These are phyloP conservation scores for Salvelinus namaycush DNA, from an alignment of 2,113 vertebrate species.

Conservation along the genomic window DNA sequence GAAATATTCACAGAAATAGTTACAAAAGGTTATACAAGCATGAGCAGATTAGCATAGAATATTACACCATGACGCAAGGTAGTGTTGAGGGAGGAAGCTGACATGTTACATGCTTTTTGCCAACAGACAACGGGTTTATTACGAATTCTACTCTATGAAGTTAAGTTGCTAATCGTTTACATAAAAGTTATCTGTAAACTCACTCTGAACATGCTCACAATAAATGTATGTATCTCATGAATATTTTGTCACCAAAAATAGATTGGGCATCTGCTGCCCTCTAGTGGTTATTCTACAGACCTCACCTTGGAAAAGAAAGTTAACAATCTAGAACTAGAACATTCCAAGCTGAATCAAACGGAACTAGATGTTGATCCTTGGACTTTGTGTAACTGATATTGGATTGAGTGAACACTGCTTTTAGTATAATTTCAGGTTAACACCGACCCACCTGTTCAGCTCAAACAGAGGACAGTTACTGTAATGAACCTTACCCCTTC, in stretches of 20 bases:
- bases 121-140: too few relatives aligned
- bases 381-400: neutral
- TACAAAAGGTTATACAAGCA: too few relatives aligned
- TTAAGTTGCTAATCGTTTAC: too few relatives aligned
- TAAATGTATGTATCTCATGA: neutral
- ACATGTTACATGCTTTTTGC: too few relatives aligned
- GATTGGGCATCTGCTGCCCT: slow-evolving; percentile 54
- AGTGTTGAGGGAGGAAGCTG: too few relatives aligned
- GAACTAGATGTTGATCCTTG: neutral
- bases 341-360: neutral
- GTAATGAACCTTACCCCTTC: neutral
- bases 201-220: neutral
- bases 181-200: neutral
- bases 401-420: neutral
- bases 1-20: too few relatives aligned
- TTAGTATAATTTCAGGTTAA: neutral
- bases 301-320: slow-evolving; percentile 1
- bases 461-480: neutral
- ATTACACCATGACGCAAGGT: too few relatives aligned
- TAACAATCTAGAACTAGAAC: neutral
- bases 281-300: slow-evolving; percentile 51
- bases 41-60: too few relatives aligned
- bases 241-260: too few relatives aligned
- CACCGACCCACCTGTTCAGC: neutral
- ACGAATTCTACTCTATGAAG: neutral